Conservation (phyloP, 2,113 vertebrate genomes). For the Catharus fuscescens region DNA sequence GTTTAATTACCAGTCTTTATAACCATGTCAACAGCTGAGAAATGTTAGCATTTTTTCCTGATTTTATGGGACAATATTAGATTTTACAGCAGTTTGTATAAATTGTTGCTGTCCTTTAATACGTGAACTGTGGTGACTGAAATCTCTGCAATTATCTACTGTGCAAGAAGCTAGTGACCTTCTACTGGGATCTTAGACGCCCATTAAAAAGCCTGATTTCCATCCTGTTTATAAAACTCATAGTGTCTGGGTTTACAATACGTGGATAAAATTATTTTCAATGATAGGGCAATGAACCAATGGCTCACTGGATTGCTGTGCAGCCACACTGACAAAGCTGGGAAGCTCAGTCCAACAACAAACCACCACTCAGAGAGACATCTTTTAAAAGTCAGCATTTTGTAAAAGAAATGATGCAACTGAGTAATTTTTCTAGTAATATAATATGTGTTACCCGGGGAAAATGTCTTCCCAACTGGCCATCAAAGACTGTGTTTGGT, state of each 20-base stretch:
- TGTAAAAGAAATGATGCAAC: not conserved
- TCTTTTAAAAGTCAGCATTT: conserved; percentile 15
- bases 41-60: not conserved
- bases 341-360: not conserved
- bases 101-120: not conserved
- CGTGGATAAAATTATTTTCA: conserved; percentile 46
- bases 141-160: not conserved
- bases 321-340: not conserved
- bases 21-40: not conserved
- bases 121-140: not conserved
- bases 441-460: not conserved
- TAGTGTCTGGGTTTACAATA: not conserved
- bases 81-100: not conserved
- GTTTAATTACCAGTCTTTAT: not conserved
- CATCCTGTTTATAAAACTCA: not conserved
- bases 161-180: not conserved
- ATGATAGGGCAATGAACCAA: conserved; percentile 43
- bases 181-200: not conserved
- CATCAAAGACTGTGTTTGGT: not conserved
- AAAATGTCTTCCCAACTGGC: not conserved
- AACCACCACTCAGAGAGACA: not conserved
- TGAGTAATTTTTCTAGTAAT: not conserved
- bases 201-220: not conserved
- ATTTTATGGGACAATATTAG: not conserved
- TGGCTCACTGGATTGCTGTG: conserved; percentile 31